Evolutionary conservation across 1,140 invertebrate species (phyloP), one percentile per base, ranked within the genome.

Genomic region (Cherax quadricarinatus): DNA sequence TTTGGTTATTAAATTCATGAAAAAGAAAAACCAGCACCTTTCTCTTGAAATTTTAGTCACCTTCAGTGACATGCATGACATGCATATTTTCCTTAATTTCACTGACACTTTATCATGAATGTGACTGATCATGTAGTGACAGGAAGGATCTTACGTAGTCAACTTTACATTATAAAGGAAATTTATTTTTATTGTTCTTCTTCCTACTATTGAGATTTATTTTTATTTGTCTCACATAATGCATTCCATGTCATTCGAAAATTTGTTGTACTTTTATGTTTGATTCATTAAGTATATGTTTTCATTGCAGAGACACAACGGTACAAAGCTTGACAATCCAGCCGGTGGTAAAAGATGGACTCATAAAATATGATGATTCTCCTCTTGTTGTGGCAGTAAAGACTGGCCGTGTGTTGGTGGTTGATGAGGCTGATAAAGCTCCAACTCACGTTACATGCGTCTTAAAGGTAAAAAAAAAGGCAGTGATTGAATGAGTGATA

Each of bases 341-440:
- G 94, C 98, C 98, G 1, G 98, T 97, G 86, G 97, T 99, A 0
- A 96, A 96, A 95, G 97, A 98, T 95, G 98, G 98, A 0, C 96
- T 98, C 30, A 97, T 99, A 9, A 95, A 97, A 12, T 98, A 98
- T 95, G 98, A 99, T 95, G 99, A 99, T 95, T 99, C 98, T 18
- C 98, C 98, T 1, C 95, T 99, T 62, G 98, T 99, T 60, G 97
- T 97, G 94, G 98, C 99, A 0, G 98, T 99, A 1, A 98, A 97
- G 95, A 94, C 96, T 86, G 99, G 99, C 0, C 97, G 98, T 94
- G 97, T 99, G 57, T 95, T 99, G 57, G 97, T 99, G 0, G 97
- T 99, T 6, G 99, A 99, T 94, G 99, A 99, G 95, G 98, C 98
- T 6, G 98, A 99, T 95, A 99, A 99, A 95, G 98, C 98, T 0